phyloP scores from a whole-genome alignment of 2,113 vertebrate species.

The Grus americana region DNA sequence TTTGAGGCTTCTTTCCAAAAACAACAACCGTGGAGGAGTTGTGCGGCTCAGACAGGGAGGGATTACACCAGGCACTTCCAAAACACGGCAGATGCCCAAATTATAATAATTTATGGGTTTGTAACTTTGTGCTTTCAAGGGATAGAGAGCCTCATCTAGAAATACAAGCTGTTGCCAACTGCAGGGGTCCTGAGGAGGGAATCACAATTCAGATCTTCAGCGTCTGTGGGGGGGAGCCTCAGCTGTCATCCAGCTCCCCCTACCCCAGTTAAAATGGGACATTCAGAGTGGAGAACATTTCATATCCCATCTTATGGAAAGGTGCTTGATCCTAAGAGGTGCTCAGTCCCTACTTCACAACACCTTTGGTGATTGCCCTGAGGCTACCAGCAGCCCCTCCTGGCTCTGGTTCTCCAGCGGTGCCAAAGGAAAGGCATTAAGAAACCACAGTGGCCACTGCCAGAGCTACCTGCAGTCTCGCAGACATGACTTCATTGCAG shows the following conservation, averaged over 20 bases:
- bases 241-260: background rate
- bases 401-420: background rate
- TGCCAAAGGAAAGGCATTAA: background rate
- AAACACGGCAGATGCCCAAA: background rate
- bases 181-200: background rate
- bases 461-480: background rate
- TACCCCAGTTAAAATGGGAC: background rate
- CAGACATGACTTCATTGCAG: background rate
- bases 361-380: background rate
- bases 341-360: background rate
- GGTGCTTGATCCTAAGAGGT: background rate
- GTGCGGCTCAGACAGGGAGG: background rate
- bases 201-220: background rate
- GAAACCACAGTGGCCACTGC: background rate
- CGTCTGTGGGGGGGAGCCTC: background rate
- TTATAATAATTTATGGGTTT: background rate
- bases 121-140: background rate
- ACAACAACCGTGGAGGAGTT: background rate
- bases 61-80: background rate
- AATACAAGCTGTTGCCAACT: background rate
- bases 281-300: background rate
- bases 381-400: background rate
- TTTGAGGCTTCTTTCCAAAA: background rate
- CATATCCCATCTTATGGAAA: background rate
- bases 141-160: background rate